phyloP scores from a whole-genome alignment of 2,888 invertebrate species.

The Nasonovia ribisnigri region DNA sequence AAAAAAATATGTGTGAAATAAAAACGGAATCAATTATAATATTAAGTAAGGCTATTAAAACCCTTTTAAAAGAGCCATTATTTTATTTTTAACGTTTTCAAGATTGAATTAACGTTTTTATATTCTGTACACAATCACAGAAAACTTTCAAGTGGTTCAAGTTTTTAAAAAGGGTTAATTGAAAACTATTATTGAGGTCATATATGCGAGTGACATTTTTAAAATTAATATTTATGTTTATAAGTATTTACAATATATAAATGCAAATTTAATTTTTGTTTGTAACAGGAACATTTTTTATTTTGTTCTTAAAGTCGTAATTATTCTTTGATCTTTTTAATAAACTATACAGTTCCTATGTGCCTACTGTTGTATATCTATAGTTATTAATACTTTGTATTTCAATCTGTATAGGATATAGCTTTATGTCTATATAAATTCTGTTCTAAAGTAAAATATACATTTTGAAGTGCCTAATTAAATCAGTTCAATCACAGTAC shows the following conservation, averaged over 20 bases:
- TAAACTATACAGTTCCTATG: not conserved
- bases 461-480: too few relatives aligned
- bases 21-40: not conserved
- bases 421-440: too few relatives aligned
- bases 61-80: constrained; percentile 30
- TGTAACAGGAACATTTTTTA: not conserved
- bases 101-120: constrained; percentile 23
- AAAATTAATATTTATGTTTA: not conserved
- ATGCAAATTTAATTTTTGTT: constrained; percentile 4
- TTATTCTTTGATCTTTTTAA: not conserved
- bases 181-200: constrained; percentile 11
- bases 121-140: not conserved
- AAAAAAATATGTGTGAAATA: not conserved
- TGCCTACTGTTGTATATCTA: not conserved
- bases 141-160: constrained; percentile 35
- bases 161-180: constrained; percentile 27
- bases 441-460: too few relatives aligned
- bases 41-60: not conserved
- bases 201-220: constrained; percentile 34
- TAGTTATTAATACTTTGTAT: too few relatives aligned
- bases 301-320: constrained; percentile 1
- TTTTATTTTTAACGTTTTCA: constrained; percentile 29
- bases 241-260: not conserved
- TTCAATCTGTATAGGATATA: too few relatives aligned
- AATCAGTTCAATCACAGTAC: too few relatives aligned